phyloP scores from a whole-genome alignment of 2,113 vertebrate species.

The Hucho hucho region DNA sequence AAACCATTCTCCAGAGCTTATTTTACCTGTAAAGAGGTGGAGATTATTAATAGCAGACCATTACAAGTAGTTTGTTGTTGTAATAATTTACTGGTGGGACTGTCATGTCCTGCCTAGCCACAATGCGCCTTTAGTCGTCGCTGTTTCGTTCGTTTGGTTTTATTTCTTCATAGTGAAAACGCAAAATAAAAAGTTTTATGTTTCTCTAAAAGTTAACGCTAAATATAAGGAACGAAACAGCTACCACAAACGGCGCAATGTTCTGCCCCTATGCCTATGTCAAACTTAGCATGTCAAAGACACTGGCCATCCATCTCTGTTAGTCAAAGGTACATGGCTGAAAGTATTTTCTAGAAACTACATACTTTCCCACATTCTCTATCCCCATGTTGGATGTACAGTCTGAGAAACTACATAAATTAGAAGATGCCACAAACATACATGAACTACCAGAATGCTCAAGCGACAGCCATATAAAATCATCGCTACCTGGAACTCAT shows the following conservation, averaged over 20 bases:
- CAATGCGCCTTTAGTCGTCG: too few species aligned
- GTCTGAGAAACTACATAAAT: background rate
- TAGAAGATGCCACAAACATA: background rate
- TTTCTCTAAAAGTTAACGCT: too few species aligned
- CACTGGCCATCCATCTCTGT: constrained; percentile 69
- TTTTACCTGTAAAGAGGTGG: constrained; percentile 72
- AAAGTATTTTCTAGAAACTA: constrained; percentile 14
- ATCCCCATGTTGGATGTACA: constrained; percentile 43
- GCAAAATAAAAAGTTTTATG: too few species aligned
- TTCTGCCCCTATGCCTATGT: background rate
- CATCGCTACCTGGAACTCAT: background rate
- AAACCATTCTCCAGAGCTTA: constrained; percentile 85
- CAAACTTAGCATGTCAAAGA: constrained; percentile 71
- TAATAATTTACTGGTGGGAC: too few species aligned
- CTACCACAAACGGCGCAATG: too few species aligned
- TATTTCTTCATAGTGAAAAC: too few species aligned
- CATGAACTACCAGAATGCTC: background rate
- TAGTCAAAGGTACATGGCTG: constrained; percentile 58
- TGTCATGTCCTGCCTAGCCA: too few species aligned
- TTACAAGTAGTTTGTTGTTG: background rate
- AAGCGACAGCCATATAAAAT: background rate
- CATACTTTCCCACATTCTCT: constrained; percentile 1
- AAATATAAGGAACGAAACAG: too few species aligned
- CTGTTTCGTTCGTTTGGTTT: too few species aligned
- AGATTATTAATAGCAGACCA: background rate